Evolutionary conservation across 2,888 invertebrate species (phyloP).

Genomic region (Heliconius aoede): DNA sequence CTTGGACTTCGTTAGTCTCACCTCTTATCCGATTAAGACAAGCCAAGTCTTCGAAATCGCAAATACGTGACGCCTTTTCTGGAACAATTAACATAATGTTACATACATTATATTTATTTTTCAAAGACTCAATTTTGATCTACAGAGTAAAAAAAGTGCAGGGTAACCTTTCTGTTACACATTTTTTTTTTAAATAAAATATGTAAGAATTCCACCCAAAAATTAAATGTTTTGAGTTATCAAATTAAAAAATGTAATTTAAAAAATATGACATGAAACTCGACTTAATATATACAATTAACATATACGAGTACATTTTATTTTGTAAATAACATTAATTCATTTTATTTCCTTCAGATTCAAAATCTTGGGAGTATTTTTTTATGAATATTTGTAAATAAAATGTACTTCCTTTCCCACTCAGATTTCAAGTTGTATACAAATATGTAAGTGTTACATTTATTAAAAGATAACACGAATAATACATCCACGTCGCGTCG

Average conservation of each 20-base stretch:
- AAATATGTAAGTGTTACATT: background rate
- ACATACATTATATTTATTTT: background rate
- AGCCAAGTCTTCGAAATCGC: slow-evolving; percentile 65
- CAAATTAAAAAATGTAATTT: too few species aligned
- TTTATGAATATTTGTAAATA: background rate
- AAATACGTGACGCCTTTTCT: slow-evolving; percentile 63
- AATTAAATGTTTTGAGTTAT: too few species aligned
- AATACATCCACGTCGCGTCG: background rate
- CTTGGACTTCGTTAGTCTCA: slow-evolving; percentile 44
- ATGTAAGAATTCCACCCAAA: too few species aligned
- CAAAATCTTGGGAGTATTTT: background rate
- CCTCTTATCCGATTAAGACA: slow-evolving; percentile 71
- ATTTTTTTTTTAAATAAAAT: too few species aligned
- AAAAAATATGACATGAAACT: too few species aligned
- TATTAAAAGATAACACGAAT: background rate
- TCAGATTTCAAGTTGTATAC: background rate
- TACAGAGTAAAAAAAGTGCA: too few species aligned
- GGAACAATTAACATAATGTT: slow-evolving; percentile 44
- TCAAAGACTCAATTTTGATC: background rate
- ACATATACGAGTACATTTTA: too few species aligned
- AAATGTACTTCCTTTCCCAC: background rate
- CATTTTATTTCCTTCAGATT: background rate
- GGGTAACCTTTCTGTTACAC: too few species aligned
- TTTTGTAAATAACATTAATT: too few species aligned
- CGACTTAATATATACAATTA: too few species aligned